phyloP scores from a whole-genome alignment of 2,113 vertebrate species.

The Macrotis lagotis region DNA sequence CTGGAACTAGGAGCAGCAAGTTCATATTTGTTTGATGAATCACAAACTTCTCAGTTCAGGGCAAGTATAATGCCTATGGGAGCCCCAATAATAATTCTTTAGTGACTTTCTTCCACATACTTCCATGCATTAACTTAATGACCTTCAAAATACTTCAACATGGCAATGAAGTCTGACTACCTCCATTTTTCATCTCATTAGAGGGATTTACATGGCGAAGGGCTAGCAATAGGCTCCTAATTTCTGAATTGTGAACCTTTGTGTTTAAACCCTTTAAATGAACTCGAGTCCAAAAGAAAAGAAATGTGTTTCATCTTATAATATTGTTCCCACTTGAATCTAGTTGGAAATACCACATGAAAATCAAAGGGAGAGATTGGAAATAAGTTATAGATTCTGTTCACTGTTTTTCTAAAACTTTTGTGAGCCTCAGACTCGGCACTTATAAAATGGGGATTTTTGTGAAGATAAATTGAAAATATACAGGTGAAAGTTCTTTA shows the following conservation, averaged over 20 bases:
- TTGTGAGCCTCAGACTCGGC: neutral
- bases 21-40: constrained; percentile 63
- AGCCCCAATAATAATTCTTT: constrained; percentile 54
- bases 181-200: neutral
- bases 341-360: neutral
- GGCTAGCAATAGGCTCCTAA: neutral
- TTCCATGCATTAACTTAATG: constrained; percentile 8
- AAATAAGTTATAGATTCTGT: neutral
- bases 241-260: neutral
- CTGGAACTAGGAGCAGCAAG: neutral
- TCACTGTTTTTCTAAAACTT: neutral
- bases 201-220: constrained; percentile 47
- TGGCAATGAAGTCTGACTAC: neutral
- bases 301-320: neutral
- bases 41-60: constrained; percentile 47
- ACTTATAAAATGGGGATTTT: neutral
- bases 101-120: constrained; percentile 28
- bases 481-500: neutral
- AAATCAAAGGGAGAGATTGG: neutral
- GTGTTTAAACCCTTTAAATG: neutral
- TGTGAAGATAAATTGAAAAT: neutral
- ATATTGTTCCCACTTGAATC: neutral
- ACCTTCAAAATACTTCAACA: neutral
- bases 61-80: neutral
- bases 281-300: neutral